Evolutionary conservation across 1,140 invertebrate genomes (phyloP), one percentile per base, ranked within the genome.

Genomic region (Bursaphelenchus mucronatus): DNA sequence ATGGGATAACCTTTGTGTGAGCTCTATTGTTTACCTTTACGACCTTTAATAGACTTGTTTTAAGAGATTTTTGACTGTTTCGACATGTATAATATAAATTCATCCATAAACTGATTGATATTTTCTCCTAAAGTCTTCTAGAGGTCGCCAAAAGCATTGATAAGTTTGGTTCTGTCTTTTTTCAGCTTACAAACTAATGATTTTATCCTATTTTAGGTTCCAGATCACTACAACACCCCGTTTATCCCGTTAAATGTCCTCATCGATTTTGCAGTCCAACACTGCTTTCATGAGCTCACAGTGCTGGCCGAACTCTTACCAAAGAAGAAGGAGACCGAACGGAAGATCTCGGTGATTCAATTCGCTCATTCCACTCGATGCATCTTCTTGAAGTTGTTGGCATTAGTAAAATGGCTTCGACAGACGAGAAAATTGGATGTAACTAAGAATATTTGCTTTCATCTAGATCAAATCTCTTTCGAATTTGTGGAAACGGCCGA

Each of bases 361-460:
- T 59, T 59, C 41, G 11, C 57, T 4, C 19, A 39, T 19, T 44
- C 43, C 19, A 59, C 57, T 39, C 57, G 57, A 17, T n/a, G 13
- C 8, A 11, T 59, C 44, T 59, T 41, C 40, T 39, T 59, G 19
- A 59, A 59, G 41, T 44, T 59, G 19, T 43, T 44, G 40, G 57
- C 57, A 45, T 11, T 59, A n/a, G 57, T 59, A 39, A 59, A 59
- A 9, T 59, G 57, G 57, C 13, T 44, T 39, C 13, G 40, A 45
- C 13, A n/a, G 8, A 11, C 57, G 40, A 58, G 45, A 50, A 17
- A 13, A 9, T 59, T 59, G 11, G 57, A 59, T 40, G 3, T 41
- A n/a, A 40, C 57, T 17, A 55, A n/a, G 6, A 44, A 39, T 39
- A 59, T 59, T 39, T 41, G 41, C 30, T 59, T 40, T 39, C 10